Evolutionary conservation across 2,797 vertebrate genomes (phyloP).

Genomic region (Coendou prehensilis): DNA sequence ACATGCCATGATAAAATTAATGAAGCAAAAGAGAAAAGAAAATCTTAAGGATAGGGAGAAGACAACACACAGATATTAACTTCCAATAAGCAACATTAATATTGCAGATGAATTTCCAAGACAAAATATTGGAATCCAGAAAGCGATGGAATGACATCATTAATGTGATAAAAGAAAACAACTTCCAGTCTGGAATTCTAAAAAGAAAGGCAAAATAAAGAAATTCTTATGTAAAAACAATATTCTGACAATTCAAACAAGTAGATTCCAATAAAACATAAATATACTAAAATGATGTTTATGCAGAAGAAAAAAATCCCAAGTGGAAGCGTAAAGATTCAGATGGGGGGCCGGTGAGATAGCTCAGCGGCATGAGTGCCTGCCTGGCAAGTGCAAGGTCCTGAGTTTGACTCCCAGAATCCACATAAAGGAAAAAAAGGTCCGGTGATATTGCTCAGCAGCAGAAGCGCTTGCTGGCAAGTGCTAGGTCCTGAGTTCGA

Average conservation of each 20-base stretch:
- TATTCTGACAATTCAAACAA: background rate
- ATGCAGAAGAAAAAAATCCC: background rate
- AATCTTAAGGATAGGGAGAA: background rate
- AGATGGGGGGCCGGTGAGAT: too few relatives aligned
- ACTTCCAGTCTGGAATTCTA: background rate
- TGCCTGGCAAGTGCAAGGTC: too few relatives aligned
- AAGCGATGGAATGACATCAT: background rate
- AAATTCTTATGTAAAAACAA: background rate
- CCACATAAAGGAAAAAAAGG: too few relatives aligned
- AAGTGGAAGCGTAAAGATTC: background rate
- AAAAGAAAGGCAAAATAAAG: background rate
- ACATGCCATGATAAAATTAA: background rate
- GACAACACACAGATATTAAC: background rate
- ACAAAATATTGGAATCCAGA: background rate
- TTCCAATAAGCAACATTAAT: background rate
- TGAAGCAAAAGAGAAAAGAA: constrained; percentile 14
- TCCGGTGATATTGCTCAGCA: too few relatives aligned
- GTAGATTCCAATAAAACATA: background rate
- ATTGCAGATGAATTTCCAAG: background rate
- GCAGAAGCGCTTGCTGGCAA: too few relatives aligned
- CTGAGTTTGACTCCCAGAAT: too few relatives aligned
- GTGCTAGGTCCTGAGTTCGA: too few relatives aligned
- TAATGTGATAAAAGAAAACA: background rate
- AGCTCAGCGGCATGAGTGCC: too few relatives aligned
- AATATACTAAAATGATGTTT: background rate